Evolutionary conservation across 2,113 vertebrate genomes (phyloP).

Genomic region (Montifringilla adamsi): DNA sequence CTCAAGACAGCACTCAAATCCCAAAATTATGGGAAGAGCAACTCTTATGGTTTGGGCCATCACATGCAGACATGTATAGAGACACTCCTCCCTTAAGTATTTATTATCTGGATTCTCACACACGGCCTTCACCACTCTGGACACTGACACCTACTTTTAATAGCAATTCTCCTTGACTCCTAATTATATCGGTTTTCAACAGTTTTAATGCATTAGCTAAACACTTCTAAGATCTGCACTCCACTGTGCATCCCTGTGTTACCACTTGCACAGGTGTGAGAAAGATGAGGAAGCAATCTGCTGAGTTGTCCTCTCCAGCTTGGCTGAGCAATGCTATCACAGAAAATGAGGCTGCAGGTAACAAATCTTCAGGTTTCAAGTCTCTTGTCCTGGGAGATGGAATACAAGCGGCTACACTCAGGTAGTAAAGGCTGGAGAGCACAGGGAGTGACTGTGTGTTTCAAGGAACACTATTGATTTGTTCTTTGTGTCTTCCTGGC

Average conservation of each 20-base stretch:
- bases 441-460: background rate
- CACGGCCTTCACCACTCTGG: background rate
- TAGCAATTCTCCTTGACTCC: background rate
- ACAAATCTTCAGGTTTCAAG: background rate
- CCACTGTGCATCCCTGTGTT: background rate
- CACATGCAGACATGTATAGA: background rate
- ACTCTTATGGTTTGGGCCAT: rapidly evolving
- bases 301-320: background rate
- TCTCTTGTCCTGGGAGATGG: background rate
- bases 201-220: background rate
- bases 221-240: background rate
- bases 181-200: background rate
- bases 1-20: background rate
- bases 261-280: background rate
- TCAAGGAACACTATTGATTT: background rate
- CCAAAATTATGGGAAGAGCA: background rate
- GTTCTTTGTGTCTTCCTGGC: background rate
- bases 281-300: background rate
- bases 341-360: background rate
- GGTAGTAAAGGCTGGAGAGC: background rate
- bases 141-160: background rate
- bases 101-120: background rate
- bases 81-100: background rate
- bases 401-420: background rate
- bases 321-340: background rate